Percentiles rank a stretch among this genome's conserved stretches.
phyloP scores from a whole-genome alignment of 2,113 vertebrate genomes.

The Lampris megalopsis region DNA sequence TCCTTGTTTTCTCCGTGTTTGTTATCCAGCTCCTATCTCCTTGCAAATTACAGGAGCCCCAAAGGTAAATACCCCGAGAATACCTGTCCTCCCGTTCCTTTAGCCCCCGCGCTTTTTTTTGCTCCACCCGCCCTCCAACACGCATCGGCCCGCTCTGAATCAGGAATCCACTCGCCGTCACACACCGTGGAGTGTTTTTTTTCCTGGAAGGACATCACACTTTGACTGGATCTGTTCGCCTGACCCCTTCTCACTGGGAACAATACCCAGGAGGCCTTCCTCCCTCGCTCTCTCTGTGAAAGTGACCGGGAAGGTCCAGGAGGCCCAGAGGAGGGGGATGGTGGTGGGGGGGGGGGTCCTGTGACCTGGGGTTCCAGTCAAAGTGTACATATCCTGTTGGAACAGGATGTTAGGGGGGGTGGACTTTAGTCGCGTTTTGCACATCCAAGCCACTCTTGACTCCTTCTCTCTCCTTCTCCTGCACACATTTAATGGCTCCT shows the following conservation, averaged over 20 bases:
- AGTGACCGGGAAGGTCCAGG: conserved; percentile 52
- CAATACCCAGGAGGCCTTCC: conserved; percentile 70
- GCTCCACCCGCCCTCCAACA: conserved; percentile 13
- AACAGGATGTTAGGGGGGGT: conserved; percentile 78
- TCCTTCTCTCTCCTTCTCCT: conserved; percentile 14
- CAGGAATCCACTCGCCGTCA: conserved; percentile 58
- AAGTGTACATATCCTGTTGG: conserved; percentile 81
- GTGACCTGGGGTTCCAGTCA: conserved; percentile 62
- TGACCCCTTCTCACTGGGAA: conserved; percentile 67
- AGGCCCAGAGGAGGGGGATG: conserved; percentile 32
- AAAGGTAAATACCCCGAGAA: conserved; percentile 75
- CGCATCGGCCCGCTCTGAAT: conserved; percentile 12
- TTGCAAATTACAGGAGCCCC: conserved; percentile 54
- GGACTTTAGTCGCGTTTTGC: conserved; percentile 78
- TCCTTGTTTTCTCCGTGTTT: too few relatives aligned
- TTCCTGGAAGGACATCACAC: conserved; percentile 80
- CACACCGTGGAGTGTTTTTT: conserved; percentile 76
- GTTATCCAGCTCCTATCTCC: conserved; percentile 52
- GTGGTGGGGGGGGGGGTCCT: conserved; percentile 8
- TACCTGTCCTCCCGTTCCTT: conserved; percentile 64
- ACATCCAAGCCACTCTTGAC: conserved; percentile 63
- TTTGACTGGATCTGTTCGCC: conserved; percentile 60
- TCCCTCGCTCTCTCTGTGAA: conserved; percentile 65
- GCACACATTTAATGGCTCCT: not conserved
- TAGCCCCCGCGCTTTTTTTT: conserved; percentile 19